These are phyloP conservation scores for Tetragonula carbonaria DNA, from an alignment of 2,888 invertebrate genomes.

Conservation along the genomic window DNA sequence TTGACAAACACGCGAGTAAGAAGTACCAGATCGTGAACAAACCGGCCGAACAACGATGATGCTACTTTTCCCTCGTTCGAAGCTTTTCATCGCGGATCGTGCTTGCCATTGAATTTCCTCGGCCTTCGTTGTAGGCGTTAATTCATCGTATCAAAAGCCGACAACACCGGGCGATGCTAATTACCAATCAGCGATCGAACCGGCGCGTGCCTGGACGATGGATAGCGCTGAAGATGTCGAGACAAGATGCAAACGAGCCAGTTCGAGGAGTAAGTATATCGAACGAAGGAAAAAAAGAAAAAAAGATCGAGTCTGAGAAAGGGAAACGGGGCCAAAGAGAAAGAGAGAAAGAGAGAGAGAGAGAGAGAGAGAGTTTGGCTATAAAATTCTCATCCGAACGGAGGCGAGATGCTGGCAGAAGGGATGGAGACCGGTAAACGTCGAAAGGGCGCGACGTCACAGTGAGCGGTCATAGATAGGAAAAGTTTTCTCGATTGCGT, in stretches of 20 bases:
- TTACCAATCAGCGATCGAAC: conserved; percentile 26
- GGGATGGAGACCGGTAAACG: conserved; percentile 24
- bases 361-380: neutral
- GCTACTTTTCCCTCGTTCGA: neutral
- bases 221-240: neutral
- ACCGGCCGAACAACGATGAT: neutral
- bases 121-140: neutral
- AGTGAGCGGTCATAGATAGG: conserved; percentile 60
- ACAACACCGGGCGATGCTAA: neutral
- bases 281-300: neutral
- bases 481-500: conserved; percentile 54
- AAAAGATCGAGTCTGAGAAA: neutral
- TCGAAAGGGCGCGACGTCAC: conserved; percentile 21
- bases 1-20: neutral
- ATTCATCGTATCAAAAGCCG: conserved; percentile 10
- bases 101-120: neutral
- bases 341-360: no score
- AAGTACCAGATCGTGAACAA: neutral
- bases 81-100: neutral
- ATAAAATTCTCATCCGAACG: conserved; percentile 53
- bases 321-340: neutral
- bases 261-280: neutral
- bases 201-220: neutral
- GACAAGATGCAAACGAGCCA: neutral
- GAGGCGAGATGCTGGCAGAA: conserved; percentile 24